Evolutionary conservation across 2,888 invertebrate genomes (phyloP), one percentile per base, ranked within the genome.

Genomic region (Synergus umbraculus): DNA sequence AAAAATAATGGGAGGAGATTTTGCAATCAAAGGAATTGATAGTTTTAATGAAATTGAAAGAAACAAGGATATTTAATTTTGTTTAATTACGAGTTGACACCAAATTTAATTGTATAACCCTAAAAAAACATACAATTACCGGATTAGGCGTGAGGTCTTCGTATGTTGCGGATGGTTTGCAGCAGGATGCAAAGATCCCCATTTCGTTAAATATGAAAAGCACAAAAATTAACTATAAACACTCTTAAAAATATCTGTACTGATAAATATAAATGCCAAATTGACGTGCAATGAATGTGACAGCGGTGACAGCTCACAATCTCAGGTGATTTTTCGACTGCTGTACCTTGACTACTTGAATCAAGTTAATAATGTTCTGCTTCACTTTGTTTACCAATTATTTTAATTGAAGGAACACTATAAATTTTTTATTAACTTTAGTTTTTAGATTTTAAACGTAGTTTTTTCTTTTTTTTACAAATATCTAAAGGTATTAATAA

Each of bases 141-240:
- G 94, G 94, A 78, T 94, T 94, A 81, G 94, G 94, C 79, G 94
- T 94, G 78, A 93, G 89, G 66, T 94, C 93, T 81, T 94, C 94
- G 63, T 89, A 89, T n/a, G 94, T 92, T 78, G 94, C 92, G 78
- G 94, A 93, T 83, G 93, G 93, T 88, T 89, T 93, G 89, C 93
- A 94, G 89, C 95, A 95, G 66, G 93, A 94, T 76, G 91, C 90
- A 76, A 94, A 86, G 79, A 94, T 88, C 4, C 88, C 88, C 88
- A 88, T 88, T 76, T 10, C 78, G 7, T 73, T 15, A 13, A 22
- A 37, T 15, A 37, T 29, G n/a, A 37, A 0, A 9, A 15, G 29
- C 1, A 22, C 15, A 2, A 4, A 54, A 69, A 15, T 49, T 29
- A 29, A 69, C 37, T 73, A 37, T 37, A 9, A 41, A 15, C 15